phyloP scores from a whole-genome alignment of 2,113 vertebrate genomes.

The Ptychochromis oligacanthus region DNA sequence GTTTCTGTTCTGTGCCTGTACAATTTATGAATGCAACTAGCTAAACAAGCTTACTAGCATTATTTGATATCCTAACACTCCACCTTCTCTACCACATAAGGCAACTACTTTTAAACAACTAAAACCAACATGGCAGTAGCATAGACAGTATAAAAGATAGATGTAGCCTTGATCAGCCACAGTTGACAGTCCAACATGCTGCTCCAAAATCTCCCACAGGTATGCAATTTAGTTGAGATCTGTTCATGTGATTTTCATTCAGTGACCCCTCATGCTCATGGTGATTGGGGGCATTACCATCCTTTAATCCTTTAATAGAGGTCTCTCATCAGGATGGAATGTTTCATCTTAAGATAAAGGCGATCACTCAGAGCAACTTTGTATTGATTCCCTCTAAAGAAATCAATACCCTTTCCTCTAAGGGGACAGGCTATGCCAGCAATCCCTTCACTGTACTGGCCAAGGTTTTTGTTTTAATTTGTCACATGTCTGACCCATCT shows the following conservation, averaged over 20 bases:
- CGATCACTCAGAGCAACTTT: neutral
- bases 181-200: neutral
- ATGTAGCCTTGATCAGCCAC: no score
- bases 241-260: neutral
- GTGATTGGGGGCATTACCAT: neutral
- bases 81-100: neutral
- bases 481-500: no score
- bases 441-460: no score
- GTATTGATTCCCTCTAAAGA: neutral
- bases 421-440: no score
- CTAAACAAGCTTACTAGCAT: neutral
- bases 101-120: neutral
- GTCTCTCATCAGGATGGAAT: neutral
- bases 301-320: neutral
- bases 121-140: neutral
- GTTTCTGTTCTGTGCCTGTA: no score
- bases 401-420: no score
- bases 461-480: no score
- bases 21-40: no score
- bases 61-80: neutral
- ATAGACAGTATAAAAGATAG: neutral
- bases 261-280: neutral
- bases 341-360: neutral
- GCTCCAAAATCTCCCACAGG: neutral
- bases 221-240: neutral